Base-by-base conservation (phyloP, 2,797 vertebrate genomes). In the Sus cebifrons region DNA sequence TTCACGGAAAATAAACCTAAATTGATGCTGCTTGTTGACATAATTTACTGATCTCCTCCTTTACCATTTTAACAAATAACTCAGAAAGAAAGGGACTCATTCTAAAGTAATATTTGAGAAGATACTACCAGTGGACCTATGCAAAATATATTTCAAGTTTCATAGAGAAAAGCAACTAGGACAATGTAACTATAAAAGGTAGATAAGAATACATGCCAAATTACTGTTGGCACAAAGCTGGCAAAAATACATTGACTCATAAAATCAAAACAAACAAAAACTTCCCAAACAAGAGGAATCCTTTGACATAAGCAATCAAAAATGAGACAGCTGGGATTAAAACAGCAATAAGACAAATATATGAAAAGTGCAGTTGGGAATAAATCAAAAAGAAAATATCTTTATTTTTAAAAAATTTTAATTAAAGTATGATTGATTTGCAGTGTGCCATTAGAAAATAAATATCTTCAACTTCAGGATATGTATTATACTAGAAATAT, bases 141-240 rank as follows among this genome's bases (percentile, higher is more conserved):
- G 20, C n/a, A 88, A 77, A 78, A 89, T 73, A 86, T 27, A 81
- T n/a, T 86, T 74, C 27, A 54, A 65, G 29, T 70, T 83, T 17
- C 96, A 79, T 21, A 70, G 12, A 78, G n/a, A 93, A 96, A 96
- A 89, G 10, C 56, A 96, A 54, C 25, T 93, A 86, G n/a, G 44
- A 83, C 17, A 82, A 40, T 86, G 93, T 74, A 44, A 91, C 40
- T 95, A 62, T 70, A 70, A 95, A 74, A 91, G 17, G 15, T 40
- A 68, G 17, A 27, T 23, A 71, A 64, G 15, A 88, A 49, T 64
- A 68, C 0, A n/a, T 17, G 56, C 11, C 4, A 68, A 29, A 29
- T 82, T 96, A n/a, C 21, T 16, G 56, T 36, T 73, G 56, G 21
- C 36, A 86, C 36, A 89, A 58, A 54, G 6, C 27, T 82, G 60